phyloP scores from a whole-genome alignment of 2,113 vertebrate species.

The Clupea harengus region DNA sequence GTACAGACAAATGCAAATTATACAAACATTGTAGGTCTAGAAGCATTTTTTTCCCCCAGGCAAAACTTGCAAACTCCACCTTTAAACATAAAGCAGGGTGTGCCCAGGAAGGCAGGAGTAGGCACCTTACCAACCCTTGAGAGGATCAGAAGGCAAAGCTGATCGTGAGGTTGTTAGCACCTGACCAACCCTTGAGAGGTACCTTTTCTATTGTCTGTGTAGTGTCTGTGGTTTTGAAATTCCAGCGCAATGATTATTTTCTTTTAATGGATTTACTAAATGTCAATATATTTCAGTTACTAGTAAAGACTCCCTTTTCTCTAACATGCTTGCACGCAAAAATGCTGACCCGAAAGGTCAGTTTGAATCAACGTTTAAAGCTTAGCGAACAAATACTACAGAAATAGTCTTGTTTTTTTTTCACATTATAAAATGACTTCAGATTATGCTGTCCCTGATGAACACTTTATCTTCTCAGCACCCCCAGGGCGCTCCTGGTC shows the following conservation, averaged over 20 bases:
- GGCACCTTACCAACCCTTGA: not conserved
- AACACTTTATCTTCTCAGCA: not conserved
- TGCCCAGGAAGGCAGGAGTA: no score
- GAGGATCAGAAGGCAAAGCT: not conserved
- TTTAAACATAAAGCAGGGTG: not conserved
- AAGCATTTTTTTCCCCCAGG: not conserved
- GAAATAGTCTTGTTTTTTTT: not conserved
- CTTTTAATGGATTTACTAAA: not conserved
- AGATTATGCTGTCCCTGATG: not conserved
- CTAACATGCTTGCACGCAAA: not conserved
- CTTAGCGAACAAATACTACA: not conserved
- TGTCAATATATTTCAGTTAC: not conserved
- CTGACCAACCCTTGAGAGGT: not conserved
- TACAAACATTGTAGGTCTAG: no score
- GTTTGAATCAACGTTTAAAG: not conserved
- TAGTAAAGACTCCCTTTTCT: not conserved
- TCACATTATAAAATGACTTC: slow-evolving; percentile 8
- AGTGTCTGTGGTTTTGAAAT: not conserved
- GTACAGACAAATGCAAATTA: no score
- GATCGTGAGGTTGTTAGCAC: not conserved
- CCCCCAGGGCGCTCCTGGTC: not conserved
- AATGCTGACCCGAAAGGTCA: not conserved
- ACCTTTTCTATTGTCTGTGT: not conserved
- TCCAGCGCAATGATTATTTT: not conserved
- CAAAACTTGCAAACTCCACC: not conserved